Evolutionary conservation across 2,888 invertebrate species (phyloP).

Genomic region (Pyrrhosoma nymphula): DNA sequence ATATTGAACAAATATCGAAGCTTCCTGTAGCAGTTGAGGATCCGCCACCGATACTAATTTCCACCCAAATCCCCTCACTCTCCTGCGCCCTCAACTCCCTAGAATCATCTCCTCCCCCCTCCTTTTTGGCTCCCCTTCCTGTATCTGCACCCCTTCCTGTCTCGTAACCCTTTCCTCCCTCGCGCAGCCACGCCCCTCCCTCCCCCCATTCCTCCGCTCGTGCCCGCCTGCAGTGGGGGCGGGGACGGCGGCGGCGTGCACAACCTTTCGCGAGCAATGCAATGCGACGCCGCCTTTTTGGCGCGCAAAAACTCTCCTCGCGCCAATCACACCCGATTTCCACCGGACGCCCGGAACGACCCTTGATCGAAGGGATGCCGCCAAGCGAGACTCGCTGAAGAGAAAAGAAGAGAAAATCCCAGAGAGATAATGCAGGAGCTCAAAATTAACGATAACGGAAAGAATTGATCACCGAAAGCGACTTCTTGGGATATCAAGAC

Average conservation of each 20-base stretch:
- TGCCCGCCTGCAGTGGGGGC: background rate
- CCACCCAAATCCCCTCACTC: background rate
- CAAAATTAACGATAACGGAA: too few species aligned
- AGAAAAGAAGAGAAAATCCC: too few species aligned
- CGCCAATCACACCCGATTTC: background rate
- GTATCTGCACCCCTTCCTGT: background rate
- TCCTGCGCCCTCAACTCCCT: background rate
- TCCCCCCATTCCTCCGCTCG: background rate
- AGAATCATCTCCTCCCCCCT: background rate
- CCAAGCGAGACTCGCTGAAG: too few species aligned
- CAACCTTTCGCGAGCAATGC: slow-evolving; percentile 19
- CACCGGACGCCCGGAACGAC: background rate
- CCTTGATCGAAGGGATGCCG: background rate
- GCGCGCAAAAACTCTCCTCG: background rate
- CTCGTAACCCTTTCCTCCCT: background rate
- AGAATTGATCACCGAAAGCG: too few species aligned
- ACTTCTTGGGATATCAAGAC: too few species aligned
- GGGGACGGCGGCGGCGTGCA: background rate
- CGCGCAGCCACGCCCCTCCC: background rate
- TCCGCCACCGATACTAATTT: background rate
- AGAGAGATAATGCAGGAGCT: too few species aligned
- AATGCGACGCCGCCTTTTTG: background rate
- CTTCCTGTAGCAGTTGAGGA: too few species aligned
- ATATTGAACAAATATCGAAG: too few species aligned
- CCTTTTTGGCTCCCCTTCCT: background rate